Evolutionary conservation across 2,113 vertebrate species (phyloP), one percentile per base, ranked within the genome.

Genomic region (Centrocercus urophasianus): DNA sequence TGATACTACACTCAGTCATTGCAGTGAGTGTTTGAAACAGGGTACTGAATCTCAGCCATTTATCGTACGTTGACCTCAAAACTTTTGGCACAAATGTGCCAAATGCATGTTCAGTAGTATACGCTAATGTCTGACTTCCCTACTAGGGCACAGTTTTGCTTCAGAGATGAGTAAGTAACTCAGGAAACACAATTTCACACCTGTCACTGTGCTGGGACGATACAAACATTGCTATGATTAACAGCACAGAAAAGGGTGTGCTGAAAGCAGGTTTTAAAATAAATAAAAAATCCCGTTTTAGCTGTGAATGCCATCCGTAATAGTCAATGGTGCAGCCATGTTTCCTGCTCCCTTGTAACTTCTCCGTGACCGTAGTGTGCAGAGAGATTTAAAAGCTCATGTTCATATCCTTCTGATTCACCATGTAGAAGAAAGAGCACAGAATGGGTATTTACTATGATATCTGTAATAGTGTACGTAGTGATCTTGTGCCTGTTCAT

Each of bases 321-420:
- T 38, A 66, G n/a, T 9, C 13, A 0, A 0, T 20, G 13, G 34
- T 30, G 3, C 72, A 74, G 24, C 22, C 1, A 0, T 1, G 3
- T 30, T 45, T 34, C 30, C 20, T 47, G 3, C 60, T 88, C 28
- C 13, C 27, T 73, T 77, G 48, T 21, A 66, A 25, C 21, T 45
- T 59, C 36, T 82, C 24, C 3, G 5, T 64, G 66, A 12, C 32
- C 8, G 1, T 13, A 19, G 27, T 30, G 64, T 47, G 11, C 42
- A 89, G 36, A 67, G 17, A 66, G 16, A 45, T 64, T 7, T 45
- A 27, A 45, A 76, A 77, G 48, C 17, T 64, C 21, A 5, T 30
- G 14, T 67, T 88, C 1, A 0, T 43, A 43, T 57, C 38, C 8
- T 69, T 19, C n/a, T 74, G 25, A 47, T 59, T 7, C 11, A 4